These are phyloP conservation scores for Osmerus eperlanus DNA, from an alignment of 2,113 vertebrate genomes.

Conservation along the genomic window DNA sequence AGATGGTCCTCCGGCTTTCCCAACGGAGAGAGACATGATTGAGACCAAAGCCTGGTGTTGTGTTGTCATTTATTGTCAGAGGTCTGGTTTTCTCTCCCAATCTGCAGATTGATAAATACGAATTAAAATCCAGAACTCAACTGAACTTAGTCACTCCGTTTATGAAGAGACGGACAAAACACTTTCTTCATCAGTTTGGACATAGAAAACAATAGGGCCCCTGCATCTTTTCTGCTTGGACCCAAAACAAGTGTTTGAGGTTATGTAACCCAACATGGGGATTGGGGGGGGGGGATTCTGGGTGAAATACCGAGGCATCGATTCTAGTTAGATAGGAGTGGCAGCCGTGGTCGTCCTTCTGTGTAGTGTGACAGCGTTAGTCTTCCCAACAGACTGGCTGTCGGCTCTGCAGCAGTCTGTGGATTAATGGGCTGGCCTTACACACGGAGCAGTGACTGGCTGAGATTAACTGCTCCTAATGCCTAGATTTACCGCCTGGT, in stretches of 20 bases:
- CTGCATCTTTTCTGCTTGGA: too few species aligned
- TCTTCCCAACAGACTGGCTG: conserved; percentile 34
- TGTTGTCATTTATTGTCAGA: too few species aligned
- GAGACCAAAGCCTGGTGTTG: too few species aligned
- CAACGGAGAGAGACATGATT: too few species aligned
- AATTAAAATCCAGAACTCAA: too few species aligned
- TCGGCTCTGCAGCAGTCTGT: conserved; percentile 31
- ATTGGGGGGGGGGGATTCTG: conserved; percentile 18
- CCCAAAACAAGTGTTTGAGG: not conserved
- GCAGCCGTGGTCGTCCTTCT: conserved; percentile 30
- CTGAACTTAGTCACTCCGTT: too few species aligned
- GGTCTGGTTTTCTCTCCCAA: too few species aligned
- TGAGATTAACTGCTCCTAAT: conserved; percentile 52
- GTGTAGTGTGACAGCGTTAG: conserved; percentile 34
- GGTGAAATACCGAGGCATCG: conserved; percentile 27
- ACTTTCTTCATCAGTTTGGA: too few species aligned
- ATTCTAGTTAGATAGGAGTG: conserved; percentile 32
- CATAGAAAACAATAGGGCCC: not conserved
- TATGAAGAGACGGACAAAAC: too few species aligned
- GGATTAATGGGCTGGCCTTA: conserved; percentile 48
- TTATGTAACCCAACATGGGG: conserved; percentile 24
- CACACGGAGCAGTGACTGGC: conserved; percentile 31
- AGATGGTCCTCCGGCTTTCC: too few species aligned
- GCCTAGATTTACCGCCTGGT: conserved; percentile 58
- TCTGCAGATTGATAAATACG: too few species aligned